Conservation (phyloP, 2,113 vertebrate genomes). For the Oplegnathus fasciatus region DNA sequence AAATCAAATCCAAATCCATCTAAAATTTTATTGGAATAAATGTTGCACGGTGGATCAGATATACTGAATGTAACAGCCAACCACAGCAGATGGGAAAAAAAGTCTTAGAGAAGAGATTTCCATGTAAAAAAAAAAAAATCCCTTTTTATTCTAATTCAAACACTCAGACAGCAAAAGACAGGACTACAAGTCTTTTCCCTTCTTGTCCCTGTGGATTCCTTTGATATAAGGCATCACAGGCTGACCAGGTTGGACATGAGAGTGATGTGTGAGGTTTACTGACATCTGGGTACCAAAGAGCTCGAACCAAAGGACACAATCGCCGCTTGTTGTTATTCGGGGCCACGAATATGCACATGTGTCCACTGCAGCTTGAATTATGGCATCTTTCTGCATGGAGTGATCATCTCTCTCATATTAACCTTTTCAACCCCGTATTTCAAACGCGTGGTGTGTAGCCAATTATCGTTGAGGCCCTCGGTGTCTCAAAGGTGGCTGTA, state of each 20-base stretch:
- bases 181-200: neutral
- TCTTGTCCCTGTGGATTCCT: neutral
- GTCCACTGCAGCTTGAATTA: neutral
- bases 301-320: neutral
- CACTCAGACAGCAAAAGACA: neutral
- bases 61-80: neutral
- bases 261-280: neutral
- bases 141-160: neutral
- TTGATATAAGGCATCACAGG: neutral
- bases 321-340: neutral
- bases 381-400: neutral
- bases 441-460: neutral
- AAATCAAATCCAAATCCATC: constrained; percentile 63
- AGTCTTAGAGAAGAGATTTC: neutral
- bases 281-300: neutral
- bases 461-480: neutral
- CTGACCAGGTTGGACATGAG: neutral
- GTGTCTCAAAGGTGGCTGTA: neutral
- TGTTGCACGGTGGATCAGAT: constrained; percentile 35
- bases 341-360: neutral
- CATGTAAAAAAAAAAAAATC: constrained; percentile 16
- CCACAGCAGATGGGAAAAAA: neutral
- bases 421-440: neutral
- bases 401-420: constrained; percentile 4
- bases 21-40: constrained; percentile 34